Base-by-base conservation (phyloP, 2,113 vertebrate genomes). In the Ceyx margarethae region DNA sequence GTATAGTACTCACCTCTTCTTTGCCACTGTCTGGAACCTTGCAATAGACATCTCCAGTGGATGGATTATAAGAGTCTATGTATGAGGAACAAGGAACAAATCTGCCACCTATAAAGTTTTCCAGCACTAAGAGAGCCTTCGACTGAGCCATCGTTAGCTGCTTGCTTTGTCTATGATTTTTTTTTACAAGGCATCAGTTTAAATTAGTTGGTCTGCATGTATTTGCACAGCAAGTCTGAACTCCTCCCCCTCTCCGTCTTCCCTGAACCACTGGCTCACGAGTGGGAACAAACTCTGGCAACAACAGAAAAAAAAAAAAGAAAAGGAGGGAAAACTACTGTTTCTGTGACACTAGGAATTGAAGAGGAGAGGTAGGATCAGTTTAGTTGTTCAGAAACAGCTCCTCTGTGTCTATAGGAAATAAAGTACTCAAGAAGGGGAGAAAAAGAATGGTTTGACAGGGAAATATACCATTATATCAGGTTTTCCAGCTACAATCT, bases 71-170 rank as follows among this genome's bases (percentile, higher is more conserved):
- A 10, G 99, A 99, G 96, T 99, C 98, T 64, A 99, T 92, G 33
- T 98, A 97, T 5, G 96, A 97, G 51, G 80, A 77, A 87, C 98
- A 98, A n/a, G 98, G 96, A 46, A 98, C 87, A 85, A 99, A 99
- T 86, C 96, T 98, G 12, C 99, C 99, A 26, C 95, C 98, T 50
- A 99, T 99, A 85, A 98, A 99, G 94, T 99, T 99, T 95, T 99
- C 98, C 95, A 99, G 90, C 26, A 98, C 94, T 95, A 99, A 58
- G 58, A 97, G 85, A 11, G 96, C 61, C 48, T 73, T 61, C 29
- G 96, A 91, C 54, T 86, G 95, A n/a, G 97, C 97, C 94, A 97
- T 97, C 3, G 68, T 89, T 7, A 82, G 61, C 94, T 89, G 78
- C 74, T 53, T 58, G 16, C 35, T 66, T 94, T 58, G 87, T 16